Conservation (phyloP, 2,888 invertebrate species). For the Odontothrips loti region DNA sequence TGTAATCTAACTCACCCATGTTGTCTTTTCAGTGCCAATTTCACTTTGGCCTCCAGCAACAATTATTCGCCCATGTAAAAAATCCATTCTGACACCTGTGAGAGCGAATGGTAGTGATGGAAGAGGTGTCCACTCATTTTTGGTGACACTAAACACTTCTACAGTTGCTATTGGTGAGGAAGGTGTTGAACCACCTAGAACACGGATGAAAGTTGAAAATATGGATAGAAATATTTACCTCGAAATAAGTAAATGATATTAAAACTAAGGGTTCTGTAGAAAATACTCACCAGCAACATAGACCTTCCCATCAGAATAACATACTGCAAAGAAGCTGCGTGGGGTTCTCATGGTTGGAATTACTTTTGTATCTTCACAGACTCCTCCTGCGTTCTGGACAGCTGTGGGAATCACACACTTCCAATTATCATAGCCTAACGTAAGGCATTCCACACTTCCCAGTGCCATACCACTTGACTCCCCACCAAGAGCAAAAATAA, state of each 20-base stretch:
- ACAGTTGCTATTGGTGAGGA: neutral
- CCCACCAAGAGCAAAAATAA: neutral
- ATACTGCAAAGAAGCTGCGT: neutral
- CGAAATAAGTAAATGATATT: neutral
- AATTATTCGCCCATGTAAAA: neutral
- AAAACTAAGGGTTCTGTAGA: neutral
- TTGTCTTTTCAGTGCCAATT: neutral
- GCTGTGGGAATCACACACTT: neutral
- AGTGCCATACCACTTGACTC: neutral
- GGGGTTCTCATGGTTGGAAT: neutral
- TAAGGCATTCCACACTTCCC: slow-evolving; percentile 10
- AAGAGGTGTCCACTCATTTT: neutral
- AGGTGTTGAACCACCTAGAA: neutral
- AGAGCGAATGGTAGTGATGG: neutral
- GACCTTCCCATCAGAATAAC: neutral
- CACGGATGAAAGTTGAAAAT: neutral
- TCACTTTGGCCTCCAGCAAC: neutral
- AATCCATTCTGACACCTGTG: slow-evolving; percentile 5
- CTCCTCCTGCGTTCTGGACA: neutral
- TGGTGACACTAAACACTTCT: neutral
- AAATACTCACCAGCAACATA: neutral
- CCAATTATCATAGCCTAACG: neutral
- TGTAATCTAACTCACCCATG: neutral
- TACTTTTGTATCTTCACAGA: neutral
- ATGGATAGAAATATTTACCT: neutral